Evolutionary conservation across 1,140 invertebrate species (phyloP), one percentile per base, ranked within the genome.

Genomic region (Meteorus sp.): DNA sequence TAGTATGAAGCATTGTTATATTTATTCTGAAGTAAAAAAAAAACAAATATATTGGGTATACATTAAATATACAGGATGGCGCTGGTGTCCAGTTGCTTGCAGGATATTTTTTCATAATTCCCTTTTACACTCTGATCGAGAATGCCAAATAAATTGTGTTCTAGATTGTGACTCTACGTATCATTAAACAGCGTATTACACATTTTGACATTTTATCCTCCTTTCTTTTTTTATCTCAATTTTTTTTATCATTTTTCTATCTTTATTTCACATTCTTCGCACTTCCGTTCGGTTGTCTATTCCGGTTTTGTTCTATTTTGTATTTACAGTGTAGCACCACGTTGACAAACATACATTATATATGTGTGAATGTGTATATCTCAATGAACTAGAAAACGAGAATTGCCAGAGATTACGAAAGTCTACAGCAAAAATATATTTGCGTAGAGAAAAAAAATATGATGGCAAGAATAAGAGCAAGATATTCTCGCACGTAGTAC

Each of bases 1-100:
- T 39, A 53, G 57, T 63, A 63, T n/a, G 61, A 71, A 67, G 69
- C 65, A 65, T 69, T 62, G 61, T 67, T 60, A 62, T 43, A 29
- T 70, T 70, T 73, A 67, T 72, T 70, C 60, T 53, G 53, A 50
- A 63, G 62, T 65, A 57, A 17, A 45, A 29, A 66, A 23, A 23
- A 2, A 52, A 62, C 31, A 53, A 39, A 53, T 47, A 37, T 61
- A 50, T 62, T 51, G 35, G 27, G 4, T 31, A 27, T 48, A 48
- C 45, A 48, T 13, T 48, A 27, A 48, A 48, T 48, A 51, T 63
- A 65, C 62, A 67, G 48, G 35, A 41, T 43, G 25, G 22, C 27
- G 51, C 44, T 53, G 23, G 44, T 52, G 48, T 35, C 25, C 23
- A 57, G 53, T 60, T 56, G 48, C 54, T 60, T 63, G 47, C 41